Evolutionary conservation across 2,888 invertebrate species (phyloP).

Genomic region (Oscheius sp.): DNA sequence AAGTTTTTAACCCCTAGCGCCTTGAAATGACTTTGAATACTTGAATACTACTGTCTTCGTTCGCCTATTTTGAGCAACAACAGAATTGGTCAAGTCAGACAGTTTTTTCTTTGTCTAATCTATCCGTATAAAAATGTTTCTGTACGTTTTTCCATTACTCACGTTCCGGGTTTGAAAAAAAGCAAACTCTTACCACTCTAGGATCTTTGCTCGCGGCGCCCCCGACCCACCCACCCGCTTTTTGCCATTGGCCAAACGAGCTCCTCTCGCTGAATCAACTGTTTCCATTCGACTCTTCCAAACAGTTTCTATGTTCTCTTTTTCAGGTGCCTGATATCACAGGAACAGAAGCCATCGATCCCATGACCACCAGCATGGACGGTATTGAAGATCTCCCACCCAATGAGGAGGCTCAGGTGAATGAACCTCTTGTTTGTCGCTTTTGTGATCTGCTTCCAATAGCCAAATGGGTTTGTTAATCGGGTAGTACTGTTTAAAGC

Average conservation of each 20-base stretch:
- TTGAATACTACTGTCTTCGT: too few relatives aligned
- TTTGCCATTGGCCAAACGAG: slow-evolving; percentile 34
- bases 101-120: background rate
- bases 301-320: background rate
- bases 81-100: background rate
- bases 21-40: too few relatives aligned
- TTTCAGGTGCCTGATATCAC: slow-evolving; percentile 71
- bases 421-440: background rate
- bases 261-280: slow-evolving; percentile 20
- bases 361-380: slow-evolving; percentile 73
- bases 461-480: background rate
- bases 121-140: background rate
- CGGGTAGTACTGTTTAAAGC: slow-evolving; percentile 1
- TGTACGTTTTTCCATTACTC: background rate
- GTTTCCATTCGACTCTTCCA: background rate
- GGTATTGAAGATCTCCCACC: slow-evolving; percentile 71
- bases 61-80: too few relatives aligned
- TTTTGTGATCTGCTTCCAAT: background rate
- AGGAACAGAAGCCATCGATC: slow-evolving; percentile 70
- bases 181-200: background rate
- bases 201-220: slow-evolving; percentile 37
- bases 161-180: slow-evolving; percentile 4
- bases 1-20: too few relatives aligned
- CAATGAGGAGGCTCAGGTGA: slow-evolving; percentile 37
- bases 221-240: slow-evolving; percentile 32